Evolutionary conservation across 2,113 vertebrate genomes (phyloP).

Genomic region (Oreochromis tanganicae): DNA sequence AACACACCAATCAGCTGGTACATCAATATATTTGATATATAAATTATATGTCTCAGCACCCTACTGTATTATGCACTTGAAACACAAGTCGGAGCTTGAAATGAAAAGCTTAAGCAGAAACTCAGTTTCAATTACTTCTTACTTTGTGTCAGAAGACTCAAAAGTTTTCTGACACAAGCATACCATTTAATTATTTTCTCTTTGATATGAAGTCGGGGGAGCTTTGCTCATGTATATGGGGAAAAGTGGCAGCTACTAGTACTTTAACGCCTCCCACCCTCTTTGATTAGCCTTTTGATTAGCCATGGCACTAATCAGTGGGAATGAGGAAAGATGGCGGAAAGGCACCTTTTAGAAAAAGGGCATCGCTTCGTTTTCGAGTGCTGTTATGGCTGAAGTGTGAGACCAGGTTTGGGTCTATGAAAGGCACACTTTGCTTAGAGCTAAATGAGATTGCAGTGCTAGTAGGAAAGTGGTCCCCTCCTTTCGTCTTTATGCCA

Average conservation of each 20-base stretch:
- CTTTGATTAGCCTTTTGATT: slow-evolving; percentile 69
- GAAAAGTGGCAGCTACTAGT: slow-evolving; percentile 32
- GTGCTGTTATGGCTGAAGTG: slow-evolving; percentile 38
- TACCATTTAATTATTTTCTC: slow-evolving; percentile 51
- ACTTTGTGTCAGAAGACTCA: background rate
- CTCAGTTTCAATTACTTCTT: background rate
- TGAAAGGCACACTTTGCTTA: slow-evolving; percentile 11
- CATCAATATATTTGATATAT: background rate
- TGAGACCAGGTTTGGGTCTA: slow-evolving; percentile 12
- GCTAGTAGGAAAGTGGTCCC: slow-evolving; percentile 25
- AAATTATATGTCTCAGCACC: background rate
- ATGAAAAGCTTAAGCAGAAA: background rate
- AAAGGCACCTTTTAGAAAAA: slow-evolving; percentile 32
- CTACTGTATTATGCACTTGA: background rate
- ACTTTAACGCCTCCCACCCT: slow-evolving; percentile 14
- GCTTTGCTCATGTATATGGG: slow-evolving; percentile 9
- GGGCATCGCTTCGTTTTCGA: slow-evolving; percentile 31
- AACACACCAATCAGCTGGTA: background rate
- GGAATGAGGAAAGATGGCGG: slow-evolving; percentile 41
- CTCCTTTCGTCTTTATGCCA: slow-evolving; percentile 18
- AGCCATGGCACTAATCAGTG: slow-evolving; percentile 51
- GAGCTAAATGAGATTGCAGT: background rate
- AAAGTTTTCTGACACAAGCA: slow-evolving; percentile 19
- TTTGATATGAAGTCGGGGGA: slow-evolving; percentile 21
- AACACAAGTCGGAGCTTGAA: background rate